Percentiles rank a stretch among this genome's conserved stretches.
phyloP scores from a whole-genome alignment of 2,888 invertebrate genomes.

The Drosophila bunnanda region DNA sequence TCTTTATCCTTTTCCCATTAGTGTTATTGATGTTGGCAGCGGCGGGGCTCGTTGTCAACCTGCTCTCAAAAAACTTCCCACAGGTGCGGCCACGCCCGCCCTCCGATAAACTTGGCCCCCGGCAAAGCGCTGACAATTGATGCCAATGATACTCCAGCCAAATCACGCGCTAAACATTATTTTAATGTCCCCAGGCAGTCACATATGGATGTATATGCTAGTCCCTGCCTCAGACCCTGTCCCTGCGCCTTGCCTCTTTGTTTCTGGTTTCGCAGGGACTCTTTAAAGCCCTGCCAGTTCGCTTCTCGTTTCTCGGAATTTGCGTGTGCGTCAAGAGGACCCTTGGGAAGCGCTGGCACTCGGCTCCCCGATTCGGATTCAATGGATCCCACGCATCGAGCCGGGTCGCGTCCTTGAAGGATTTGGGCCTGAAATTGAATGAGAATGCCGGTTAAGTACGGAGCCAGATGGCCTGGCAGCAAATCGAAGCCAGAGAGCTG shows the following conservation, averaged over 20 bases:
- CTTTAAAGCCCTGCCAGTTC: constrained; percentile 62
- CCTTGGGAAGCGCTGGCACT: constrained; percentile 41
- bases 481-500: constrained; percentile 4
- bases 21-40: constrained; percentile 80
- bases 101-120: constrained; percentile 66
- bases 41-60: constrained; percentile 23
- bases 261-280: constrained; percentile 30
- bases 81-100: constrained; percentile 33
- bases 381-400: constrained; percentile 29
- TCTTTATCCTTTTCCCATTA: constrained; percentile 82
- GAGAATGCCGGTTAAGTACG: constrained; percentile 2
- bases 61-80: constrained; percentile 15
- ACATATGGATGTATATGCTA: constrained; percentile 45
- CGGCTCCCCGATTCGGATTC: constrained; percentile 53
- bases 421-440: constrained; percentile 33
- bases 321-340: constrained; percentile 44
- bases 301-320: constrained; percentile 40
- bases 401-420: constrained; percentile 53
- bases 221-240: not conserved
- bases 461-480: constrained; percentile 7
- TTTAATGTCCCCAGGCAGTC: constrained; percentile 68
- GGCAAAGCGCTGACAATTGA: constrained; percentile 79
- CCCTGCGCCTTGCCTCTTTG: not conserved
- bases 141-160: constrained; percentile 62
- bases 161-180: constrained; percentile 80